A percentile compares a stretch with the other conserved stretches of the same genome.
Conservation (phyloP, 2,113 vertebrate species). For the Barbus barbus region DNA sequence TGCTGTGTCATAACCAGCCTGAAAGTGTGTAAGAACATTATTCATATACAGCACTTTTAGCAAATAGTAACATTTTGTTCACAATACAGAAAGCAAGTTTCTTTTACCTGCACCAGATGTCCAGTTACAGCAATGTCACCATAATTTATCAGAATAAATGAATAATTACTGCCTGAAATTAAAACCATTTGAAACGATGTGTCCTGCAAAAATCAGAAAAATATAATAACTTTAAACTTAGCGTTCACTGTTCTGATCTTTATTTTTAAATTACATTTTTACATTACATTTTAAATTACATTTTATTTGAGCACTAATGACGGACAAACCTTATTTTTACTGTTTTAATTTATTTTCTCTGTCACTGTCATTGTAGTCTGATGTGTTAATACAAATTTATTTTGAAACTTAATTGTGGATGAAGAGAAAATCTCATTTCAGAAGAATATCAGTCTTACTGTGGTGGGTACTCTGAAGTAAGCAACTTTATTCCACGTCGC, state of each 20-base stretch:
- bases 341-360: not conserved
- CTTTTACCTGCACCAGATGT: not conserved
- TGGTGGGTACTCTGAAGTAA: not conserved
- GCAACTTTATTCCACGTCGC: not conserved
- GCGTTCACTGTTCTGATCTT: not conserved
- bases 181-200: constrained; percentile 16
- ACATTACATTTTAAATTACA: no score
- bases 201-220: constrained; percentile 36
- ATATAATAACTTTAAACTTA: not conserved
- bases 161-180: not conserved
- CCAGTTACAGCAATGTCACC: not conserved
- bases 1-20: constrained; percentile 30
- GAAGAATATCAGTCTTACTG: not conserved
- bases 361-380: not conserved
- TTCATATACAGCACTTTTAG: not conserved
- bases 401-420: not conserved
- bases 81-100: not conserved
- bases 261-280: not conserved
- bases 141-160: constrained; percentile 11
- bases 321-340: not conserved
- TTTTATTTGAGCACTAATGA: no score
- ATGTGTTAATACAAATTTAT: not conserved
- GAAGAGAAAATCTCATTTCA: not conserved
- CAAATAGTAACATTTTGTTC: not conserved
- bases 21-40: not conserved